Evolutionary conservation across 2,888 invertebrate genomes (phyloP).

Genomic region (Phorcus lineatus): DNA sequence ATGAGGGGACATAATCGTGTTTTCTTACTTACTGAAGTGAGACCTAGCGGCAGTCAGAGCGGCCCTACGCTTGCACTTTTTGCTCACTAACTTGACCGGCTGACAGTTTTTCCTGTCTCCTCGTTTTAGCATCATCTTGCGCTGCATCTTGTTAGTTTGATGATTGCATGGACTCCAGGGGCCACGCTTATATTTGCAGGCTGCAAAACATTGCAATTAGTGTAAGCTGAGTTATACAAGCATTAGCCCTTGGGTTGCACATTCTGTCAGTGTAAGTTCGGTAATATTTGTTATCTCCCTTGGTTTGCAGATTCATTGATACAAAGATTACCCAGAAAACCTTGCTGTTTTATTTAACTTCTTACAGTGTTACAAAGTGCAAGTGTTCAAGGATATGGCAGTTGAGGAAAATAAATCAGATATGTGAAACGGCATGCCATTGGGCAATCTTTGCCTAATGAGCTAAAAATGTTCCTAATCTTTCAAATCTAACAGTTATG

Average conservation of each 20-base stretch:
- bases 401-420: too few species aligned
- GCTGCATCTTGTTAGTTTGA: slow-evolving; percentile 39
- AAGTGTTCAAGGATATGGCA: too few species aligned
- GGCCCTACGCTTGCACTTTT: slow-evolving; percentile 33
- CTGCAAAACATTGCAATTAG: slow-evolving; percentile 26
- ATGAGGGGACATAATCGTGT: too few species aligned
- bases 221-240: background rate
- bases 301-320: too few species aligned
- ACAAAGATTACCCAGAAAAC: too few species aligned
- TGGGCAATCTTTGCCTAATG: too few species aligned
- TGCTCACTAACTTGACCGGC: slow-evolving; percentile 30
- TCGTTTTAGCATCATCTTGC: slow-evolving; percentile 37
- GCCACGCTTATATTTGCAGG: slow-evolving; percentile 42
- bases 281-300: too few species aligned
- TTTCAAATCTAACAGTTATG: too few species aligned
- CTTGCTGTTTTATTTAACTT: too few species aligned
- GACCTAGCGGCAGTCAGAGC: slow-evolving; percentile 8
- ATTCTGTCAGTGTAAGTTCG: background rate
- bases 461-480: too few species aligned
- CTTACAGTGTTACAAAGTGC: too few species aligned
- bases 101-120: slow-evolving; percentile 34
- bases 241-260: background rate
- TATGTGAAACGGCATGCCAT: too few species aligned
- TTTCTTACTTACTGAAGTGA: background rate
- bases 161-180: slow-evolving; percentile 49